Percentiles rank a stretch among this genome's conserved stretches.
Evolutionary conservation across 2,113 vertebrate species (phyloP).

Genomic region (Sphaerodactylus townsendi): DNA sequence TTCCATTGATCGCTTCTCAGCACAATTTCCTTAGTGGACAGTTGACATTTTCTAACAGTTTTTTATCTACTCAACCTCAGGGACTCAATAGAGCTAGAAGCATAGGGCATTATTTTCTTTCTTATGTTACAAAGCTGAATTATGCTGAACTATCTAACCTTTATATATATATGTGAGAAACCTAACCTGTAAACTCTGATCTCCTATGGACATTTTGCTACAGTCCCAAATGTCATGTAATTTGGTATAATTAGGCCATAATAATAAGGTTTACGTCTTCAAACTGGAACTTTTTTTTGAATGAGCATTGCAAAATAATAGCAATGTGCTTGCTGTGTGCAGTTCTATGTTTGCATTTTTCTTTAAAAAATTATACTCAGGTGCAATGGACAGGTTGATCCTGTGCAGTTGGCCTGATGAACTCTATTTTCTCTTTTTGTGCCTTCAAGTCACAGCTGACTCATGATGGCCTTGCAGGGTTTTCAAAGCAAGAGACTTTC

Average conservation of each 20-base stretch:
- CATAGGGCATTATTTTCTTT: background rate
- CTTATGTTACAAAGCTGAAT: background rate
- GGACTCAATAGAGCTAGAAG: background rate
- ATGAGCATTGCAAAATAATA: background rate
- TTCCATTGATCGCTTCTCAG: background rate
- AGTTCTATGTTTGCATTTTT: background rate
- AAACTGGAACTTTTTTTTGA: background rate
- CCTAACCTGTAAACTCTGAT: background rate
- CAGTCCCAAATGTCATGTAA: background rate
- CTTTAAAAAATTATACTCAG: background rate
- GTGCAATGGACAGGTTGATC: too few species aligned
- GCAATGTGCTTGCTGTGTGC: too few species aligned
- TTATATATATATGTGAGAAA: too few species aligned
- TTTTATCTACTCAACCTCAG: background rate
- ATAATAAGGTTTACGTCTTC: background rate
- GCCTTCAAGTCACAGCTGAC: too few species aligned
- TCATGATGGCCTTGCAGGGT: too few species aligned
- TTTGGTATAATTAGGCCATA: background rate
- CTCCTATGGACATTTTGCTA: background rate
- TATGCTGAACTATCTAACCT: background rate
- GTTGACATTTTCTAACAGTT: background rate
- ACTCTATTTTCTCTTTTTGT: too few species aligned
- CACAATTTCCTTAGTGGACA: constrained; percentile 1
- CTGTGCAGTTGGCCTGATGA: too few species aligned
- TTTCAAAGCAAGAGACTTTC: too few species aligned